These are phyloP conservation scores for Drosophila subsilvestris DNA, from an alignment of 2,888 invertebrate genomes.

Conservation along the genomic window DNA sequence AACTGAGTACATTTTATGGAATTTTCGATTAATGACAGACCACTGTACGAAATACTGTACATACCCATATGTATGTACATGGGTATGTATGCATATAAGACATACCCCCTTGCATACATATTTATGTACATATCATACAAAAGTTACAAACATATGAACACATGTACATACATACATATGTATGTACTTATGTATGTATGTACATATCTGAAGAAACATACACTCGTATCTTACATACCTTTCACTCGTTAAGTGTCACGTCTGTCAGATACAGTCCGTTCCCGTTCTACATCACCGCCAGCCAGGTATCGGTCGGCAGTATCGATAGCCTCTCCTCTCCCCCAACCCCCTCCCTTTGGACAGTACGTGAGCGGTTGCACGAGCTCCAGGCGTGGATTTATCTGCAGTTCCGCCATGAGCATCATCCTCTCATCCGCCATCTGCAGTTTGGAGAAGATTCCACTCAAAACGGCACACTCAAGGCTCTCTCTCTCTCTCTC, in stretches of 20 bases:
- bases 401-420: slow-evolving; percentile 27
- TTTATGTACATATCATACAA: background rate
- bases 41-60: background rate
- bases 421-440: slow-evolving; percentile 20
- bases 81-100: too few species aligned
- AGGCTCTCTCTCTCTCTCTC: slow-evolving; percentile 22
- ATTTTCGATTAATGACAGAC: background rate
- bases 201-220: too few species aligned
- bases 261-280: slow-evolving; percentile 16
- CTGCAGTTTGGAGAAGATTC: slow-evolving; percentile 17
- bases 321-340: background rate
- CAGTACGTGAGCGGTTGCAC: slow-evolving; percentile 43
- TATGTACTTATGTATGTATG: background rate
- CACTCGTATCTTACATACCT: slow-evolving; percentile 19
- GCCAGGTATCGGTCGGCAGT: background rate
- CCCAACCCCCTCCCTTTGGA: background rate
- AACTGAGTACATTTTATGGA: background rate
- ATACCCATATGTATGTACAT: background rate
- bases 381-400: slow-evolving; percentile 60
- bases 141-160: background rate
- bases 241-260: slow-evolving; percentile 47
- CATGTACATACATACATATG: background rate
- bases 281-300: background rate
- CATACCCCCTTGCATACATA: too few species aligned
- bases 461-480: slow-evolving; percentile 23